Evolutionary conservation across 2,113 vertebrate species (phyloP).

Genomic region (Loxodonta africana): DNA sequence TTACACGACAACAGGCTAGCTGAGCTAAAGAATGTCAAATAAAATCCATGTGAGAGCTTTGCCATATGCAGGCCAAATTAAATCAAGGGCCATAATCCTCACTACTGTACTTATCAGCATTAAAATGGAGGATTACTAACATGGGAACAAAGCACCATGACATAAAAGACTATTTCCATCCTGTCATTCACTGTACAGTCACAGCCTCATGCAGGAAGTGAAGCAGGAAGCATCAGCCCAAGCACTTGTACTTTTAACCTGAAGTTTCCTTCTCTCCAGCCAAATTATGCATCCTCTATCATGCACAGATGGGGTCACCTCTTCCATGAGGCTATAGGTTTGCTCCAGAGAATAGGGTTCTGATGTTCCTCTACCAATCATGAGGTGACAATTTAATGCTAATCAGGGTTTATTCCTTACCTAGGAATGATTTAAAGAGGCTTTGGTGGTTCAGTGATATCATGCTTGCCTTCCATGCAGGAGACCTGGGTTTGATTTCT

Average conservation of each 20-base stretch:
- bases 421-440: not conserved
- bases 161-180: slow-evolving; percentile 61
- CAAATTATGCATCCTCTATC: not conserved
- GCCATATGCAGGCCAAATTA: slow-evolving; percentile 71
- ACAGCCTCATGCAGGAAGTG: not conserved
- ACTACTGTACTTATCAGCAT: slow-evolving; percentile 58
- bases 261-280: not conserved
- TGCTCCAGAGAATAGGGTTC: not conserved
- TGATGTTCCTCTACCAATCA: not conserved
- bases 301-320: not conserved
- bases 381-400: not conserved
- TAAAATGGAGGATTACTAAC: slow-evolving; percentile 65
- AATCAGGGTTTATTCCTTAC: not conserved
- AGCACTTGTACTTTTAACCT: not conserved
- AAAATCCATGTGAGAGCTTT: slow-evolving; percentile 59
- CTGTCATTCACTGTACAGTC: slow-evolving; percentile 19
- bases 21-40: slow-evolving; percentile 85
- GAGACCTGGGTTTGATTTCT: not conserved
- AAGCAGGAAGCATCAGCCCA: not conserved
- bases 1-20: slow-evolving; percentile 85
- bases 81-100: slow-evolving; percentile 73
- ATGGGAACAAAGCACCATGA: slow-evolving; percentile 59
- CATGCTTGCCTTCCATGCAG: not conserved
- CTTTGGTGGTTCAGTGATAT: no score
- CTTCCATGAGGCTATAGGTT: not conserved